A percentile compares a stretch with the other conserved stretches of the same genome.
These are phyloP conservation scores for Ariolimax columbianus DNA, from an alignment of 2,888 invertebrate genomes.

Conservation along the genomic window DNA sequence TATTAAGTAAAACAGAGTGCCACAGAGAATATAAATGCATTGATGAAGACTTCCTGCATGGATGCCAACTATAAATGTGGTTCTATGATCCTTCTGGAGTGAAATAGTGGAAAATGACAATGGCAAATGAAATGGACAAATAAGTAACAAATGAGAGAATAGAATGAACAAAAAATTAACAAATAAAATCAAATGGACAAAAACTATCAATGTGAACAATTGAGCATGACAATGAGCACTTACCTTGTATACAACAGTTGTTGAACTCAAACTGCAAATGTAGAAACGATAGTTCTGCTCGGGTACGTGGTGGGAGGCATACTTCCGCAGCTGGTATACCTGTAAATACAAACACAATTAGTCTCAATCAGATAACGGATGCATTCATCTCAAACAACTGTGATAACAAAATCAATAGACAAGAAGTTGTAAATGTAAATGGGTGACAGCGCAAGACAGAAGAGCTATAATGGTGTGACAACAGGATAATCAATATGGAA, in stretches of 20 bases:
- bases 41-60: too few relatives aligned
- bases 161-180: neutral
- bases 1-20: too few relatives aligned
- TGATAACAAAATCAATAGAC: too few relatives aligned
- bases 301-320: conserved; percentile 92
- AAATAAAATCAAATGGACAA: neutral
- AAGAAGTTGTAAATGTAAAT: too few relatives aligned
- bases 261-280: conserved; percentile 94
- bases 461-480: too few relatives aligned
- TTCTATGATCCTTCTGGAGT: too few relatives aligned
- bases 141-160: too few relatives aligned
- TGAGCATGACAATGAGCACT: conserved; percentile 6
- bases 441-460: too few relatives aligned
- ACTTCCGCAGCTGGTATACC: conserved; percentile 95
- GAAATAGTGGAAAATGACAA: too few relatives aligned
- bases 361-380: neutral
- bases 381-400: neutral
- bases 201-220: neutral
- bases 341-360: conserved; percentile 73
- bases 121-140: neutral
- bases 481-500: too few relatives aligned
- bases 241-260: conserved; percentile 94
- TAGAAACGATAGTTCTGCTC: conserved; percentile 93
- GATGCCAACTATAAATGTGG: too few relatives aligned
- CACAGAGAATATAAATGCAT: too few relatives aligned